Conservation (phyloP, 92 coral and sea anemone genomes). For the Siderastrea siderea region DNA sequence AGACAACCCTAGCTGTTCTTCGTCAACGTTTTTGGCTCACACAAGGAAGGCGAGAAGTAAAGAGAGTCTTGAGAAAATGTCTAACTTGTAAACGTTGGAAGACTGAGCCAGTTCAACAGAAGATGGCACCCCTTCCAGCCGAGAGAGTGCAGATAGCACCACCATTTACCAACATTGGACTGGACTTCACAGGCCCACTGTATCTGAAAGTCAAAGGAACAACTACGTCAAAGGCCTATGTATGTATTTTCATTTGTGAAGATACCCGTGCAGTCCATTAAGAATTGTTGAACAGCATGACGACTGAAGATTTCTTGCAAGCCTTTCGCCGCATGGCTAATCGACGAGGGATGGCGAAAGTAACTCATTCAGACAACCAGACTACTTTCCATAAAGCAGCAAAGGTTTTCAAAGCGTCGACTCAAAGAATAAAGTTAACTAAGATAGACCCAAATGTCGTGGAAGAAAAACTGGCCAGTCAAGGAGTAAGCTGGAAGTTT, state of each 20-base stretch:
- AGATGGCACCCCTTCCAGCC: neutral
- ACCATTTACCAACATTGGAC: slow-evolving; percentile 28
- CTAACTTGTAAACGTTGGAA: slow-evolving; percentile 9
- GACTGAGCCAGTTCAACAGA: slow-evolving; percentile 31
- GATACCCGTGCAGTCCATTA: slow-evolving; percentile 26
- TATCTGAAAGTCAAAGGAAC: neutral
- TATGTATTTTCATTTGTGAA: slow-evolving; percentile 16
- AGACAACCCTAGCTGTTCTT: slow-evolving; percentile 35
- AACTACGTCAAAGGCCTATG: slow-evolving; percentile 18
- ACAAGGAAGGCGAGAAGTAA: slow-evolving; percentile 37
- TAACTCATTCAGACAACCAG: slow-evolving; percentile 37
- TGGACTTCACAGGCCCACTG: slow-evolving; percentile 47
- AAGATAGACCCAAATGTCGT: slow-evolving; percentile 34
- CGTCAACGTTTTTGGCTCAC: slow-evolving; percentile 35
- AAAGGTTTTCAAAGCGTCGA: slow-evolving; percentile 42
- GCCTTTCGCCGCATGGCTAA: slow-evolving; percentile 30
- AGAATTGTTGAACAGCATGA: neutral
- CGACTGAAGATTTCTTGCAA: slow-evolving; percentile 10
- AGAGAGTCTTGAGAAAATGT: slow-evolving; percentile 36
- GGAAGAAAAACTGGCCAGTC: slow-evolving; percentile 10
- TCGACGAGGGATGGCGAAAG: slow-evolving; percentile 17
- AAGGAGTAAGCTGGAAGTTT: slow-evolving; percentile 27
- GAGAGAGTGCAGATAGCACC: neutral
- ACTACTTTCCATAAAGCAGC: slow-evolving; percentile 34
- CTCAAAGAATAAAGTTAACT: slow-evolving; percentile 13